phyloP scores from a whole-genome alignment of 2,888 invertebrate species.

The Cremastinae sp. region DNA sequence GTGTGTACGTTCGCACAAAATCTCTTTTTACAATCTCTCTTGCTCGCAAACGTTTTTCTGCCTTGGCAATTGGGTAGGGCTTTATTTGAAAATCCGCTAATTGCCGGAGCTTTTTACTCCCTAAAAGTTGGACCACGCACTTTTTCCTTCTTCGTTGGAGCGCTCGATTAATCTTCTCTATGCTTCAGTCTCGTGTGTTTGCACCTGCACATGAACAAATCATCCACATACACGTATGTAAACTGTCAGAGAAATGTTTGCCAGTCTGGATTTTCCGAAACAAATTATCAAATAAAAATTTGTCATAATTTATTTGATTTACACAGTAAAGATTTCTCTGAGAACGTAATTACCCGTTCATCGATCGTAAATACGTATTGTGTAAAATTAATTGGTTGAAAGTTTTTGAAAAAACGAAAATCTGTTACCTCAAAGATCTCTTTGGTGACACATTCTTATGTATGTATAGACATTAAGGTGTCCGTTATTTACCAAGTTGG shows the following conservation, averaged over 20 bases:
- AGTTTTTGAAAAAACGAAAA: no score
- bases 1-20: background rate
- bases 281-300: background rate
- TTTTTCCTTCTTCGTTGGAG: constrained; percentile 6
- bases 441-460: no score
- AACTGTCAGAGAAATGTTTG: no score
- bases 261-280: background rate
- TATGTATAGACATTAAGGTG: no score
- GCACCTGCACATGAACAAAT: background rate
- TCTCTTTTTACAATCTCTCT: background rate
- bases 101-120: constrained; percentile 22
- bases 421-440: no score
- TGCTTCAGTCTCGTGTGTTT: background rate
- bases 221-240: no score
- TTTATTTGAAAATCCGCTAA: constrained; percentile 40
- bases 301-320: no score
- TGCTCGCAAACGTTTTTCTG: constrained; percentile 15
- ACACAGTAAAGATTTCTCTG: no score
- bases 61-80: constrained; percentile 10
- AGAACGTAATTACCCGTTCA: no score
- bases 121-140: constrained; percentile 31
- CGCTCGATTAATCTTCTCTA: constrained; percentile 38
- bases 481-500: no score
- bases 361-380: no score
- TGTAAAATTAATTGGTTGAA: no score